A percentile compares a stretch with the other conserved stretches of the same genome.
These are phyloP conservation scores for Podargus strigoides DNA, from an alignment of 2,797 vertebrate genomes.

Conservation along the genomic window DNA sequence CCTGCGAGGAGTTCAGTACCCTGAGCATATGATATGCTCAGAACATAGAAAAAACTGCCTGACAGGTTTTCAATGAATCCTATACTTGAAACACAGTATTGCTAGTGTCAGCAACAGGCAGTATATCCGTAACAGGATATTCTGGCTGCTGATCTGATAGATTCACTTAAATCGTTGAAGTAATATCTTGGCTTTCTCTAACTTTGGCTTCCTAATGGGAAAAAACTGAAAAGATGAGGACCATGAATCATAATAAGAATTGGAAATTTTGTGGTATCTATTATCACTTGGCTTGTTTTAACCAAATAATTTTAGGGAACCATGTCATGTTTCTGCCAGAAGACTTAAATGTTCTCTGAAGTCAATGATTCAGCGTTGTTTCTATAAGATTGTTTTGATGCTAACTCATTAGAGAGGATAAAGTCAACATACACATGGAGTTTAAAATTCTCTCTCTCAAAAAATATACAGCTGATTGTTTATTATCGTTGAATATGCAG, in stretches of 20 bases:
- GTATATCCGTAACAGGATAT: background rate
- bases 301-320: background rate
- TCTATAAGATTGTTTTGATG: conserved; percentile 1
- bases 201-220: background rate
- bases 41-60: background rate
- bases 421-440: background rate
- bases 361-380: background rate
- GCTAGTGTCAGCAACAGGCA: background rate
- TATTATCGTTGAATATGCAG: background rate
- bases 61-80: background rate
- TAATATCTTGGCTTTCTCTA: conserved; percentile 9
- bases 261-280: conserved; percentile 11
- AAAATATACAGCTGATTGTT: background rate
- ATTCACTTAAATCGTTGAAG: conserved; percentile 10
- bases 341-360: conserved; percentile 10
- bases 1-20: background rate
- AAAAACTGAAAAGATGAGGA: background rate
- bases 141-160: background rate
- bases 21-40: background rate
- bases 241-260: background rate
- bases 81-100: background rate
- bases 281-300: conserved; percentile 8
- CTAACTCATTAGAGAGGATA: background rate
- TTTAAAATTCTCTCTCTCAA: background rate
- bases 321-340: background rate